phyloP scores from a whole-genome alignment of 2,888 invertebrate genomes.

The Brenthis daphne region DNA sequence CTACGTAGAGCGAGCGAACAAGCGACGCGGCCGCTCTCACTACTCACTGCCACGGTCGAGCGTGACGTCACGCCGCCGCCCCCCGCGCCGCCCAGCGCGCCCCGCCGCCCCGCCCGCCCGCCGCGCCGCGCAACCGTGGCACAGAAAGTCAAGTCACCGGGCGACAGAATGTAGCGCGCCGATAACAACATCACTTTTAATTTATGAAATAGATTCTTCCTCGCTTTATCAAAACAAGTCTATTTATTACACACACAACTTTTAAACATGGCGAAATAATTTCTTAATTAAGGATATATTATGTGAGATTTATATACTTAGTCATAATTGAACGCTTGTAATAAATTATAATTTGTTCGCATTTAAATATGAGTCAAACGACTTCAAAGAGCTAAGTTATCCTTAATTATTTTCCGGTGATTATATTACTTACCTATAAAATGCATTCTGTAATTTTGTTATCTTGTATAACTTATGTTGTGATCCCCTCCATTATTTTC shows the following conservation, averaged over 20 bases:
- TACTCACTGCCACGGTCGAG: constrained; percentile 82
- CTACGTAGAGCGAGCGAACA: constrained; percentile 68
- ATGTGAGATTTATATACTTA: neutral
- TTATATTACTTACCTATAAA: no score
- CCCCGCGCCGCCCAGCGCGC: constrained; percentile 47
- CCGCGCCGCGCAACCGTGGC: constrained; percentile 67
- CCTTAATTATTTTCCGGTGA: no score
- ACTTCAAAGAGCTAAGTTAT: no score
- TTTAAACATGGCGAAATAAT: constrained; percentile 64
- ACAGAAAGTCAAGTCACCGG: constrained; percentile 75
- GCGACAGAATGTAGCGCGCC: constrained; percentile 74
- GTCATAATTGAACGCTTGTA: constrained; percentile 7
- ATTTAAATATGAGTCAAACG: no score
- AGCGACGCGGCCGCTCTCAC: constrained; percentile 77
- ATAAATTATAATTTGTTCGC: neutral
- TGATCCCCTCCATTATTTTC: no score
- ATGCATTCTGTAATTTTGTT: no score
- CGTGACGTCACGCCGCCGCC: constrained; percentile 74
- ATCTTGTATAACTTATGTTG: no score
- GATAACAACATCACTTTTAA: constrained; percentile 70
- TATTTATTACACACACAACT: constrained; percentile 65
- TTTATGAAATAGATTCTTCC: constrained; percentile 59
- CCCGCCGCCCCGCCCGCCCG: constrained; percentile 43
- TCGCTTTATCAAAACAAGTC: constrained; percentile 71
- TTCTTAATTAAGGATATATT: constrained; percentile 7